Evolutionary conservation across 64 coral and sea anemone species (phyloP), one percentile per base, ranked within the genome.

Genomic region (Montipora foliosa): DNA sequence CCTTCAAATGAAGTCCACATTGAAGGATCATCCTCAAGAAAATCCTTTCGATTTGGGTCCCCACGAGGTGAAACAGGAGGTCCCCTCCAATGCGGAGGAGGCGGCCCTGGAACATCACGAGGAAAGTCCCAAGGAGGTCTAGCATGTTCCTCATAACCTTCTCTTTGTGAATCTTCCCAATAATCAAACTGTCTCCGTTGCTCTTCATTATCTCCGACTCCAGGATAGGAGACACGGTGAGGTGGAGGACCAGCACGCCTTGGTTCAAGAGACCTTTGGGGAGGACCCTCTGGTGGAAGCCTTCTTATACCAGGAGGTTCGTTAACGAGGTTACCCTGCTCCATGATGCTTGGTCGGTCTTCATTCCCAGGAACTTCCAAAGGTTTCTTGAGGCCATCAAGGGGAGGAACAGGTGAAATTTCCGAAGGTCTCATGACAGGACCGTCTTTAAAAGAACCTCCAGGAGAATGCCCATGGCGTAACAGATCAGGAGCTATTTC

Each of bases 1-100:
- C 48, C 45, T 74, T 95, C 93, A 67, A 94, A 94, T 17, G 93
- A 94, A 73, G 87, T 94, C 93, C 93, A 94, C 60, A 75, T 49
- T 44, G 93, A 94, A 76, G 93, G 93, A 50, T 94, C 87, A 29
- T 94, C 93, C 51, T 90, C 89, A 1, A 79, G 82, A 69, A 95
- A 95, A 72, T 95, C 93, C 37, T 67, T 59, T 52, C 78, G 79
- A 61, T 83, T 94, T 6, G 67, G 64, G 80, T 75, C 53, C 17
- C 79, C 64, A 77, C 44, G 87, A 25, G 80, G 87, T 68, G 87
- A 84, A 13, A 84, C 25, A 17, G 82, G 82, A 11, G 82, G 82
- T 3, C 64, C 64, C 45, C 82, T 86, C 82, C 82, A 86, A 14
- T 71, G 44, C 1, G 82, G 46, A 86, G 82, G 66, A 71, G 82